Conservation (phyloP, 2,888 invertebrate species). For the Busseola fusca region DNA sequence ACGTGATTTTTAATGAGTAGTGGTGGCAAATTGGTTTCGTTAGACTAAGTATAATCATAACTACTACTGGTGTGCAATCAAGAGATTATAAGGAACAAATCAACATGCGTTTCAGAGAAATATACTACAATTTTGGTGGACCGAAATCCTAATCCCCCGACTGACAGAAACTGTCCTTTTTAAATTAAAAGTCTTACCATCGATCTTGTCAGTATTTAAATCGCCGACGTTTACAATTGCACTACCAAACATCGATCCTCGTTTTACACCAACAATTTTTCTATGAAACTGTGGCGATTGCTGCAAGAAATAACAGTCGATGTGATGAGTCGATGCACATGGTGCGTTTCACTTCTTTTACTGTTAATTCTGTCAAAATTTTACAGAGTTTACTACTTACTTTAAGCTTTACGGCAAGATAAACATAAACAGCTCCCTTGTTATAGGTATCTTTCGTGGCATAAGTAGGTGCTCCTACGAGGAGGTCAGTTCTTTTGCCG, state of each 20-base stretch:
- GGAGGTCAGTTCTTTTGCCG: constrained; percentile 79
- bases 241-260: constrained; percentile 61
- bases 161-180: not conserved
- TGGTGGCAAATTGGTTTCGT: too few relatives aligned
- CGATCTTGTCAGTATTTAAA: constrained; percentile 61
- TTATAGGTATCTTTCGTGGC: constrained; percentile 72
- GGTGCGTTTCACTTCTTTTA: not conserved
- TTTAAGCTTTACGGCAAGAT: constrained; percentile 49
- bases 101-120: not conserved
- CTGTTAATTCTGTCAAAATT: not conserved
- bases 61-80: not conserved
- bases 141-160: not conserved
- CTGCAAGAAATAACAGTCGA: constrained; percentile 43
- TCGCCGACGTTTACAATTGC: constrained; percentile 66
- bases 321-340: not conserved
- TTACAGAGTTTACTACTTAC: constrained; percentile 38
- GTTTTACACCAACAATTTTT: constrained; percentile 50
- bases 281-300: constrained; percentile 5
- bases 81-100: not conserved
- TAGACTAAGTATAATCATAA: not conserved
- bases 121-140: not conserved
- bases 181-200: constrained; percentile 58
- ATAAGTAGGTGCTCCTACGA: constrained; percentile 90
- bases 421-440: constrained; percentile 89
- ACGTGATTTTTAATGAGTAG: too few relatives aligned